Percentiles rank a stretch among this genome's conserved stretches.
phyloP scores from a whole-genome alignment of 1,140 invertebrate species.

The Caenorhabditis briggsae region DNA sequence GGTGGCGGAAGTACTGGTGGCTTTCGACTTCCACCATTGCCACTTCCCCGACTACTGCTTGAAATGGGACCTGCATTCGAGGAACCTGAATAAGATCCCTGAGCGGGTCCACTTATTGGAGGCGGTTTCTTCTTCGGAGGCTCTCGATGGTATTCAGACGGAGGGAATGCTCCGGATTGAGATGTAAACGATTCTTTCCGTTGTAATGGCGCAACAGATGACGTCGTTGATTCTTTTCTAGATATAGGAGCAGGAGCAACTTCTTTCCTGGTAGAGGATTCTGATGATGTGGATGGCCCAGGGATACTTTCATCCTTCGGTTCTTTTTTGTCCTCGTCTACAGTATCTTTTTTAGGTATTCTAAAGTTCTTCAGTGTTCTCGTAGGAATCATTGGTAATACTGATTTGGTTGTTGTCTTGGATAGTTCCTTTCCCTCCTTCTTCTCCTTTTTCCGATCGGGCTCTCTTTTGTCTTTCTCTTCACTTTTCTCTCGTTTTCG shows the following conservation, averaged over 20 bases:
- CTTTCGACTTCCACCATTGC: background rate
- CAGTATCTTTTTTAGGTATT: constrained; percentile 32
- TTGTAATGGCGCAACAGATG: background rate
- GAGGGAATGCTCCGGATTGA: background rate
- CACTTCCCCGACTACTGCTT: background rate
- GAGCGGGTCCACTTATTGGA: background rate
- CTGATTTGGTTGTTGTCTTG: background rate
- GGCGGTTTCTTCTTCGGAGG: background rate
- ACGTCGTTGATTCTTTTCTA: constrained; percentile 6
- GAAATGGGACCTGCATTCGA: background rate
- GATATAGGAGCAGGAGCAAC: background rate
- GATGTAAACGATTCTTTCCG: constrained; percentile 29
- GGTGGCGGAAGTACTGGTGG: constrained; percentile 1
- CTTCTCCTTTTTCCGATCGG: constrained; percentile 9
- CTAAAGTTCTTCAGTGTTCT: background rate
- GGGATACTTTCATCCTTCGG: background rate
- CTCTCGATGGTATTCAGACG: background rate
- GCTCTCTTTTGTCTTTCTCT: constrained; percentile 22
- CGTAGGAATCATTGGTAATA: background rate
- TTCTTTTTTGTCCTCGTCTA: background rate
- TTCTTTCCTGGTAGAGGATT: background rate
- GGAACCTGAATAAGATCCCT: background rate
- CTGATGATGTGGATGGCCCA: background rate
- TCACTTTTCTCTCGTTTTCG: constrained; percentile 21
- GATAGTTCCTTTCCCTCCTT: background rate